Base-by-base conservation (phyloP, 2,888 invertebrate genomes). In the Marasmarcha lunaedactyla region DNA sequence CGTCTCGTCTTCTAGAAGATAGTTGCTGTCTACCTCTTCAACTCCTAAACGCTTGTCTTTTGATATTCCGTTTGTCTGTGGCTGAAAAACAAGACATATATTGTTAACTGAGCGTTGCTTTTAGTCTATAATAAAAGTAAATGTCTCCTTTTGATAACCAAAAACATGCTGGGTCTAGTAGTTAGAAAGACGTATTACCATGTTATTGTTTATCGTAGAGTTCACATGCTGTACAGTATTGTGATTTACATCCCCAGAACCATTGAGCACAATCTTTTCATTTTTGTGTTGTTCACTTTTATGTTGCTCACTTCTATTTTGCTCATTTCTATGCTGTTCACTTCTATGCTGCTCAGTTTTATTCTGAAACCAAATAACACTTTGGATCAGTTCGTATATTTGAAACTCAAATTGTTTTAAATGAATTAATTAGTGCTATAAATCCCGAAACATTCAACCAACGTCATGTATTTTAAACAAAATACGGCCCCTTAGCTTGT, bases 231-330 rank as follows among this genome's bases (percentile, higher is more conserved):
- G 54, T 49, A 72, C 70, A 42, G 79, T 78, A 41, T 83, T 83
- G 51, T 83, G 81, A 45, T 83, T 83, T 46, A 79, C 62, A 59
- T 83, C 81, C 1, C 81, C 74, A 30, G 77, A 67, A n/a, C 74
- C 74, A 44, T 79, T 77, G n/a, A n/a, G n/a, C 35, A 71, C 59
- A 14, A 66, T 56, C 43, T 66, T 70, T 40, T 72, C 69, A 43
- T 52, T 59, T 64, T 71, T 78, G n/a, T n/a, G n/a, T n/a, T n/a
- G n/a, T n/a, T n/a, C n/a, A n/a, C n/a, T n/a, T n/a, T n/a, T n/a
- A n/a, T n/a, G n/a, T n/a, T n/a, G n/a, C n/a, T n/a, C n/a, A n/a
- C n/a, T n/a, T n/a, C n/a, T n/a, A n/a, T n/a, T n/a, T n/a, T n/a
- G n/a, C n/a, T n/a, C n/a, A n/a, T n/a, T n/a, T n/a, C n/a, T n/a